Base-by-base conservation (phyloP, 2,888 invertebrate genomes). In the Pseudococcus longispinus region DNA sequence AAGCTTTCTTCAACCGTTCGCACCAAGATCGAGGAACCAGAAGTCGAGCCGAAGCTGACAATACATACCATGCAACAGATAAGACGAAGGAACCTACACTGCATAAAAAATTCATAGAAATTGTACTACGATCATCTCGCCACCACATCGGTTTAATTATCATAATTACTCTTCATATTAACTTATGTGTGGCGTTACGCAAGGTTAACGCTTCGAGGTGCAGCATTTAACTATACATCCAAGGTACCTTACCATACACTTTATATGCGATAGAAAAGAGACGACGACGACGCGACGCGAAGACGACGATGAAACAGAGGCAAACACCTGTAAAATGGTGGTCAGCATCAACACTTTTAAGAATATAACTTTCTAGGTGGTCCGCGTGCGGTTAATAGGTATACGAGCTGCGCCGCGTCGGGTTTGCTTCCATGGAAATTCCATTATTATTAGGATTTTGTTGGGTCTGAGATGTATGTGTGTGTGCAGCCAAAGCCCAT, bases 351-450 rank as follows among this genome's bases (percentile, higher is more conserved):
- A 42, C 77, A 42, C 42, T 80, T 74, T 42, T 20, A 13, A 42
- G 77, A 18, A 42, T 20, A 37, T 37, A 80, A 42, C 77, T 80
- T 70, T 74, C 74, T 80, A 42, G 77, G 77, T 80, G 77, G 77
- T 80, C 77, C 77, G 77, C 77, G 77, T 80, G 77, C 77, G 77
- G 77, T 80, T 80, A 80, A 80, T 80, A 80, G 77, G 20, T 80
- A 5, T 37, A n/a, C 77, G 20, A 42, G 77, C 20, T 42, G 42
- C 42, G 77, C 20, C 42, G 77, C n/a, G n/a, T n/a, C n/a, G 18
- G 18, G 15, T 29, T n/a, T 20, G 32, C 3, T 20, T 37, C 37
- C 42, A 32, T 37, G 13, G 42, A 80, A 80, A 80, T 80, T 80
- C 77, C 77, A 80, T 80, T 42, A 80, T 80, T 42, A 70, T 70